phyloP scores from a whole-genome alignment of 2,888 invertebrate genomes.

The Syrista parreyssii region DNA sequence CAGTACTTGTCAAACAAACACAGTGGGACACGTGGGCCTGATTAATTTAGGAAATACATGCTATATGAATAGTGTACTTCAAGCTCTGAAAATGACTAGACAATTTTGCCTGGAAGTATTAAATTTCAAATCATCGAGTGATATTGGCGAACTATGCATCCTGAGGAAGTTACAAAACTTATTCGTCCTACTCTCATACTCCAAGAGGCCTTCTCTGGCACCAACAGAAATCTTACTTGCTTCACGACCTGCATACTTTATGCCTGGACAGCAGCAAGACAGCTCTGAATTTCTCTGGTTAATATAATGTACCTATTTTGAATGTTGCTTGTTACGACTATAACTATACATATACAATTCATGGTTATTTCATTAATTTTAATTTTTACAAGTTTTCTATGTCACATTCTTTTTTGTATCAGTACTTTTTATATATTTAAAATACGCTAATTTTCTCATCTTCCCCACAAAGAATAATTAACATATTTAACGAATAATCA shows the following conservation, averaged over 20 bases:
- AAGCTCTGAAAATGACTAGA: slow-evolving; percentile 85
- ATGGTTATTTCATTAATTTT: background rate
- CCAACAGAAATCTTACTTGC: slow-evolving; percentile 79
- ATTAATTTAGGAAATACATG: slow-evolving; percentile 89
- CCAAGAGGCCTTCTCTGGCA: slow-evolving; percentile 74
- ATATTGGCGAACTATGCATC: slow-evolving; percentile 38
- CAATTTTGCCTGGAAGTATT: slow-evolving; percentile 80
- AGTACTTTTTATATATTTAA: background rate
- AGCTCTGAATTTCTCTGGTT: slow-evolving; percentile 87
- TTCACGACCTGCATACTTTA: slow-evolving; percentile 82
- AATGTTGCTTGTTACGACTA: background rate
- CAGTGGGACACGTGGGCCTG: slow-evolving; percentile 75
- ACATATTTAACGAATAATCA: background rate
- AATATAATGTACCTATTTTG: slow-evolving; percentile 26
- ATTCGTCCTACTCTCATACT: slow-evolving; percentile 79
- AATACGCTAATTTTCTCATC: background rate
- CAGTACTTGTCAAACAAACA: slow-evolving; percentile 92
- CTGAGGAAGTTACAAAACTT: slow-evolving; percentile 77
- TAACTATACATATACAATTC: background rate
- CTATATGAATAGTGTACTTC: slow-evolving; percentile 89
- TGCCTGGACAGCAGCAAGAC: slow-evolving; percentile 84
- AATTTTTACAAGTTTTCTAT: slow-evolving; percentile 1
- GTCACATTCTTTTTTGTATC: slow-evolving; percentile 4
- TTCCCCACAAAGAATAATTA: background rate
- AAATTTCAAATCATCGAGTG: slow-evolving; percentile 38